Evolutionary conservation across 2,113 vertebrate species (phyloP).

Genomic region (Pipra filicauda): DNA sequence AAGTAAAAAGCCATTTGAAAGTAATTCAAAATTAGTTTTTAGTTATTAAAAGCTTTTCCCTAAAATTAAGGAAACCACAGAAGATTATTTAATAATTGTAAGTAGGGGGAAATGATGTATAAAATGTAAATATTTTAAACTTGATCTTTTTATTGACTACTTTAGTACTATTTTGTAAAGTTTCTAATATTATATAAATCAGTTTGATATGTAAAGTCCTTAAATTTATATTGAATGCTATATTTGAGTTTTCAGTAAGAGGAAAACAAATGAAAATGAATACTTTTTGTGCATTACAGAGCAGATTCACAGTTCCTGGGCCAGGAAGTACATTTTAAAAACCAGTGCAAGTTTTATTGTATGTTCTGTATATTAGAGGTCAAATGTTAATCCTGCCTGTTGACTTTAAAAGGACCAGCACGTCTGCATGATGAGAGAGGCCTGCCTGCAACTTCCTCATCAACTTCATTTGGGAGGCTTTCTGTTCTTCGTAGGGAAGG

Average conservation of each 20-base stretch:
- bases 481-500: background rate
- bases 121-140: conserved; percentile 56
- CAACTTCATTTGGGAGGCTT: background rate
- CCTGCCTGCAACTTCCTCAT: background rate
- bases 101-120: background rate
- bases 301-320: background rate
- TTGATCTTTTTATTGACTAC: conserved; percentile 18
- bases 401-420: background rate
- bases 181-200: conserved; percentile 9
- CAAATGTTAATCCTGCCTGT: background rate
- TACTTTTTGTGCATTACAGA: conserved; percentile 35
- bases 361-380: background rate
- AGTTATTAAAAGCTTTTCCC: conserved; percentile 4
- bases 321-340: conserved; percentile 8
- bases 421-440: background rate
- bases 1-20: conserved; percentile 35
- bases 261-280: background rate
- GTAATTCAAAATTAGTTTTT: background rate
- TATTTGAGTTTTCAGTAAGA: background rate
- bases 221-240: background rate
- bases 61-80: background rate
- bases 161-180: conserved; percentile 47
- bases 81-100: background rate
- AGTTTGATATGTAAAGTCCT: conserved; percentile 33
- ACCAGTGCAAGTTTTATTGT: background rate